Evolutionary conservation across 2,113 vertebrate species (phyloP).

Genomic region (Trichomycterus rosablanca): DNA sequence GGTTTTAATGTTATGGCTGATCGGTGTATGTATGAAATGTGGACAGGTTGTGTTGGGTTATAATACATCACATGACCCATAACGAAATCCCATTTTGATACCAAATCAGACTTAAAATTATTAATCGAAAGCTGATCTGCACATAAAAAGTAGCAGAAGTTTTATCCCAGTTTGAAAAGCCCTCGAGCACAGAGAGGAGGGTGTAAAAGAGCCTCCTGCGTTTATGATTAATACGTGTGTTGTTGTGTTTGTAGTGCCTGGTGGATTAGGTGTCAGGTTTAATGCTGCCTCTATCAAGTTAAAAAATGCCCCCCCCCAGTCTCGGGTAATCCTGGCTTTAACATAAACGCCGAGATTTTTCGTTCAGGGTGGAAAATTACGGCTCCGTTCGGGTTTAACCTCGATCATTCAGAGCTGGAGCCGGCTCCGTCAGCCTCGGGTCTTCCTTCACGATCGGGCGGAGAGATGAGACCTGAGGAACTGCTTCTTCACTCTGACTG

Average conservation of each 20-base stretch:
- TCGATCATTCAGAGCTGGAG: conserved; percentile 11
- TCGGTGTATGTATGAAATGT: no score
- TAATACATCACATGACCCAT: no score
- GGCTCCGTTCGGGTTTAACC: not conserved
- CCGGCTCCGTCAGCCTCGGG: not conserved
- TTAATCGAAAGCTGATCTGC: no score
- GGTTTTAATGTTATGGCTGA: no score
- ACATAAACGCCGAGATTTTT: not conserved
- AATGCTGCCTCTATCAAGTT: not conserved
- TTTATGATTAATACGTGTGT: not conserved
- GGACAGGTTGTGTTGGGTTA: no score
- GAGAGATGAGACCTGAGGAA: conserved; percentile 1
- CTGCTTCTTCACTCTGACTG: not conserved
- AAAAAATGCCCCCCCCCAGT: not conserved
- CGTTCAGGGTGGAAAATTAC: not conserved
- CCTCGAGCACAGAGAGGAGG: not conserved
- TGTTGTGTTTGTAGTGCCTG: not conserved
- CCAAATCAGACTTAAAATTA: no score
- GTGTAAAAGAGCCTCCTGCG: not conserved
- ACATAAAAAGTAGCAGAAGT: no score
- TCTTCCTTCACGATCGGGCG: not conserved
- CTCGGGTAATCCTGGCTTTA: conserved; percentile 3
- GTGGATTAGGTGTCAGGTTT: not conserved
- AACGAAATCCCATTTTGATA: no score
- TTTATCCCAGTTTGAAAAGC: no score